phyloP scores from a whole-genome alignment of 2,888 invertebrate species.

The Lysandra bellargus region DNA sequence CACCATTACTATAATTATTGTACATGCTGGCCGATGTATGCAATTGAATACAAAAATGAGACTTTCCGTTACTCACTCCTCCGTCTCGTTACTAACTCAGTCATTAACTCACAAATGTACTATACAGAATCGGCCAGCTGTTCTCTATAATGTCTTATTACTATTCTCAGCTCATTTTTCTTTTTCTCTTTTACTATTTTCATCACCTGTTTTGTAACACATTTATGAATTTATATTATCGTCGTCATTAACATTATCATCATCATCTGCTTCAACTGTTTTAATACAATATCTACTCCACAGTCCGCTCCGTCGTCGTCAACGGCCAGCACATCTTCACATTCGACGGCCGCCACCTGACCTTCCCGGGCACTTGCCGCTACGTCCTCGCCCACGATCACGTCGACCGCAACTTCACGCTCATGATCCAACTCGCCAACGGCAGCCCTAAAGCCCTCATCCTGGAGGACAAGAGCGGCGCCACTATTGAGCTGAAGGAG shows the following conservation, averaged over 20 bases:
- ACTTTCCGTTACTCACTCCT: no score
- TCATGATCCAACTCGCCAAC: constrained; percentile 85
- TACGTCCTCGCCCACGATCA: constrained; percentile 92
- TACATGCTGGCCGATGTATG: no score
- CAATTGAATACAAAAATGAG: no score
- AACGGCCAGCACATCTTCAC: constrained; percentile 93
- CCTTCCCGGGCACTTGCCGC: constrained; percentile 90
- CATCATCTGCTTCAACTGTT: not conserved
- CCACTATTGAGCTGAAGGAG: constrained; percentile 82
- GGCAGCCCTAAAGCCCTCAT: constrained; percentile 85
- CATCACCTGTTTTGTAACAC: no score
- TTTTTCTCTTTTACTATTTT: no score
- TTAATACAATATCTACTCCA: not conserved
- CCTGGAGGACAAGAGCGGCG: constrained; percentile 84
- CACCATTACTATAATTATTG: no score
- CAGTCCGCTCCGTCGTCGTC: constrained; percentile 85
- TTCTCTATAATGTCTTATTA: no score
- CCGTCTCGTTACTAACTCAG: no score
- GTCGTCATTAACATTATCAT: not conserved
- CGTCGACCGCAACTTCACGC: constrained; percentile 91
- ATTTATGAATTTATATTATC: no score
- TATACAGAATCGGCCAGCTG: no score
- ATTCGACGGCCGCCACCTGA: constrained; percentile 90
- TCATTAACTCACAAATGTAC: no score
- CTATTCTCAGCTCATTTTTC: no score